These are phyloP conservation scores for Nomada flava DNA, from an alignment of 2,888 invertebrate species.

Conservation along the genomic window DNA sequence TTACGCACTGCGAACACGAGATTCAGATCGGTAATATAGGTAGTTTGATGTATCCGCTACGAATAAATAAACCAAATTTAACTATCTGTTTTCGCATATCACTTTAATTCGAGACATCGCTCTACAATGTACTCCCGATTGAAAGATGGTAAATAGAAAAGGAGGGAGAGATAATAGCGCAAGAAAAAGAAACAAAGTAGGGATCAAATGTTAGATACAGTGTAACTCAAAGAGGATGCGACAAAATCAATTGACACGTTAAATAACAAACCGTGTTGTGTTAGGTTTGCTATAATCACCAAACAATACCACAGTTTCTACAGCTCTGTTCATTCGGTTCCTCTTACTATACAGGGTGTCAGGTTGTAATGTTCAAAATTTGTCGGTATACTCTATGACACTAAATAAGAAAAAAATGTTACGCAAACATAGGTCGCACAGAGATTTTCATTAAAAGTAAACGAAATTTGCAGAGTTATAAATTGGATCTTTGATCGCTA, in stretches of 20 bases:
- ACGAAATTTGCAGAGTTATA: too few species aligned
- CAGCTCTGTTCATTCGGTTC: slow-evolving; percentile 62
- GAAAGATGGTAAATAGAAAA: slow-evolving; percentile 23
- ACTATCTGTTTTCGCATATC: slow-evolving; percentile 77
- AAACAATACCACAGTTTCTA: slow-evolving; percentile 76
- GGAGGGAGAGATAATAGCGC: slow-evolving; percentile 7
- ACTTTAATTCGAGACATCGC: slow-evolving; percentile 69
- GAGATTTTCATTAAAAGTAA: neutral
- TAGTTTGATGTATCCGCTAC: slow-evolving; percentile 45
- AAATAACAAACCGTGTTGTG: slow-evolving; percentile 82
- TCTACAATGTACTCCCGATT: slow-evolving; percentile 71
- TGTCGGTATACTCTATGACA: neutral
- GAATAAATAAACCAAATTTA: slow-evolving; percentile 74
- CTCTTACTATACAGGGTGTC: slow-evolving; percentile 6
- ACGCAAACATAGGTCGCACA: neutral
- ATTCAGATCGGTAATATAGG: slow-evolving; percentile 35
- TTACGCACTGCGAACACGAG: too few species aligned
- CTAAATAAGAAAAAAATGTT: neutral
- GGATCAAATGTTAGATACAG: slow-evolving; percentile 15
- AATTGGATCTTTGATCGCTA: too few species aligned
- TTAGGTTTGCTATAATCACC: slow-evolving; percentile 83
- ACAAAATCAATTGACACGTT: slow-evolving; percentile 83
- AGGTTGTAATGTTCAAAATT: neutral
- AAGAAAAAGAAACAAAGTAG: slow-evolving; percentile 29
- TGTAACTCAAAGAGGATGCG: slow-evolving; percentile 72